A percentile compares a stretch with the other conserved stretches of the same genome.
Evolutionary conservation across 2,113 vertebrate species (phyloP).

Genomic region (Phalacrocorax carbo): DNA sequence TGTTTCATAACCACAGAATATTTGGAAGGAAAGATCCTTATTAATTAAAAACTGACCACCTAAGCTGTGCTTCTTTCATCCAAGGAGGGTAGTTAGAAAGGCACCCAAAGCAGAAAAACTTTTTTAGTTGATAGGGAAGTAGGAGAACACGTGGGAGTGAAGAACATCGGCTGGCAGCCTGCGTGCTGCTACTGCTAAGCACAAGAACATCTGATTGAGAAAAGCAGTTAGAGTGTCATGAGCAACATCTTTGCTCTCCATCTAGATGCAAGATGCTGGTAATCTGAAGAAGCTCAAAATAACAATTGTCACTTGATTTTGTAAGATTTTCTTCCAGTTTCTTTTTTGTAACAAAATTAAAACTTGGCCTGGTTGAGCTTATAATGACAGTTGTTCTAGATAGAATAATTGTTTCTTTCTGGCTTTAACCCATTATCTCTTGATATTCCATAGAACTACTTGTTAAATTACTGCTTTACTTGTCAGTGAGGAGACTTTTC

Average conservation of each 20-base stretch:
- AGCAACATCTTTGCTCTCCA: not conserved
- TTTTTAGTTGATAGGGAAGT: not conserved
- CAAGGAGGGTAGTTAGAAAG: not conserved
- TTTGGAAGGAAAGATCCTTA: not conserved
- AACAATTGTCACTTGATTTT: not conserved
- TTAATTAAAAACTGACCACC: not conserved
- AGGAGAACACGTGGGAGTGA: not conserved
- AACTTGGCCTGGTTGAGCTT: not conserved
- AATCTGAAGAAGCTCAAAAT: not conserved
- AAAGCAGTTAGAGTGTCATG: not conserved
- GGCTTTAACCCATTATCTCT: not conserved
- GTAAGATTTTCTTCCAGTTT: not conserved
- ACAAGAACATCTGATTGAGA: not conserved
- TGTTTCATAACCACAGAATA: not conserved
- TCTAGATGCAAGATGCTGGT: not conserved
- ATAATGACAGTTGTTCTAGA: not conserved
- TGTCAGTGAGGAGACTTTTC: not conserved
- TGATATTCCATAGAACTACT: not conserved
- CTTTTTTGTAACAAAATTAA: not conserved
- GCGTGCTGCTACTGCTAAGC: not conserved
- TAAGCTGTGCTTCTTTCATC: not conserved
- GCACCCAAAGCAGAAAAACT: not conserved
- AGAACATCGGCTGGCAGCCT: not conserved
- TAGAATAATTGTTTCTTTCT: not conserved
- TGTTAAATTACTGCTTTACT: not conserved